Conservation (phyloP, 2,888 invertebrate species). For the Dynastes grantii region DNA sequence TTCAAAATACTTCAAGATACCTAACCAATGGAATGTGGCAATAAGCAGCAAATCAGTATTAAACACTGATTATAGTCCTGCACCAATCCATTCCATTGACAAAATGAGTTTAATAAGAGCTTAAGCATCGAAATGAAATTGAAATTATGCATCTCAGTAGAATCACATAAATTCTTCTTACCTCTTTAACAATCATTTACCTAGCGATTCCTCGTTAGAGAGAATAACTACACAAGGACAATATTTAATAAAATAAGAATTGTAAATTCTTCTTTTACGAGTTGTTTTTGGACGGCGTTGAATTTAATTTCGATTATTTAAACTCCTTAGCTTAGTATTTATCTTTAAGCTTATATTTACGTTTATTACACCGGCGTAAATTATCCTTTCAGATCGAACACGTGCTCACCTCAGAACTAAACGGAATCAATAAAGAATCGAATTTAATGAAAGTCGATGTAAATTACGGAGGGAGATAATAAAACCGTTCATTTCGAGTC, state of each 20-base stretch:
- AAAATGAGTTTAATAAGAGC: background rate
- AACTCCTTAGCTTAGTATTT: slow-evolving; percentile 2
- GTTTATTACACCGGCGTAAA: slow-evolving; percentile 20
- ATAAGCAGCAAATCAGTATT: too few species aligned
- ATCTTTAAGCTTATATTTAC: slow-evolving; percentile 16
- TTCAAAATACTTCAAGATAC: too few species aligned
- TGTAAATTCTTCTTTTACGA: background rate
- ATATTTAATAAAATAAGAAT: background rate
- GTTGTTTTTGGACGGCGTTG: background rate
- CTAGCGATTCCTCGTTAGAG: background rate
- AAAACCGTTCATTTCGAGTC: slow-evolving; percentile 3
- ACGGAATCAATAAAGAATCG: slow-evolving; percentile 22
- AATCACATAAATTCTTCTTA: background rate
- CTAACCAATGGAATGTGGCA: too few species aligned
- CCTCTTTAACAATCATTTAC: background rate
- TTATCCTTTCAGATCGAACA: background rate
- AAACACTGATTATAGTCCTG: too few species aligned
- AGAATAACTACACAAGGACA: background rate
- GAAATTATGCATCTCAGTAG: background rate
- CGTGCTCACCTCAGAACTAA: slow-evolving; percentile 1
- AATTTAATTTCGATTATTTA: slow-evolving; percentile 14
- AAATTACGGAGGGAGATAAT: slow-evolving; percentile 31
- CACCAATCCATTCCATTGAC: too few species aligned
- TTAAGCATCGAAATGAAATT: background rate
- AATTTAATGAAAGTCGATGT: slow-evolving; percentile 25